Evolutionary conservation across 2,888 invertebrate genomes (phyloP).

Genomic region (Aquatica leii): DNA sequence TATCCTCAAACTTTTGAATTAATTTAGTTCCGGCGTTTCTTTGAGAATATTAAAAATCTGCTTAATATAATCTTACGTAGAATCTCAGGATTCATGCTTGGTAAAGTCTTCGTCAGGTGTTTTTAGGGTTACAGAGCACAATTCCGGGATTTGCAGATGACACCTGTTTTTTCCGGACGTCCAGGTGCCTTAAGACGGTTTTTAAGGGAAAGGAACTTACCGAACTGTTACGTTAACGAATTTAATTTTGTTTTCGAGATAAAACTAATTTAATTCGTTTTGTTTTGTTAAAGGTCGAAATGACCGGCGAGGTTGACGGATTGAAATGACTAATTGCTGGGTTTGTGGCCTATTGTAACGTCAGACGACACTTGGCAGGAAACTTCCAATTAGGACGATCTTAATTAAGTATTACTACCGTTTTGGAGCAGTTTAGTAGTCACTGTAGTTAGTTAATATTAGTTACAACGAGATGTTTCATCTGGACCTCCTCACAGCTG

Average conservation of each 20-base stretch:
- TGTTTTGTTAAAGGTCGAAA: constrained; percentile 1
- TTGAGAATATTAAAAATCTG: constrained; percentile 40
- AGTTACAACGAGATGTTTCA: constrained; percentile 27
- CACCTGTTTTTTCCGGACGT: constrained; percentile 56
- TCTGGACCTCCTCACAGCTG: constrained; percentile 50
- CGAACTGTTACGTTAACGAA: constrained; percentile 16
- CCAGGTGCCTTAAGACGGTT: constrained; percentile 48
- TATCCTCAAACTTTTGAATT: constrained; percentile 26
- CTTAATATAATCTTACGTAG: constrained; percentile 51
- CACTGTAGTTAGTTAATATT: constrained; percentile 19
- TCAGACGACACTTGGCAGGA: constrained; percentile 52
- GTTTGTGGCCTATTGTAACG: constrained; percentile 44
- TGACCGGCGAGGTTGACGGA: constrained; percentile 37
- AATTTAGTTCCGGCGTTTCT: constrained; percentile 37
- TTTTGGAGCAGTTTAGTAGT: constrained; percentile 46
- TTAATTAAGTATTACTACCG: constrained; percentile 52
- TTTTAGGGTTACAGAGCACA: constrained; percentile 54
- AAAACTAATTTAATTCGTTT: not conserved
- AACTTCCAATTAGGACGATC: constrained; percentile 53
- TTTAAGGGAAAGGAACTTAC: constrained; percentile 16
- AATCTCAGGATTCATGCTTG: constrained; percentile 58
- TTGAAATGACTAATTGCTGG: constrained; percentile 46
- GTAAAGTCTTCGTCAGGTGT: constrained; percentile 51
- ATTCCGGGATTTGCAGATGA: constrained; percentile 53
- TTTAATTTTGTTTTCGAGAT: not conserved